phyloP scores from a whole-genome alignment of 2,797 vertebrate genomes.

The Characodon lateralis region DNA sequence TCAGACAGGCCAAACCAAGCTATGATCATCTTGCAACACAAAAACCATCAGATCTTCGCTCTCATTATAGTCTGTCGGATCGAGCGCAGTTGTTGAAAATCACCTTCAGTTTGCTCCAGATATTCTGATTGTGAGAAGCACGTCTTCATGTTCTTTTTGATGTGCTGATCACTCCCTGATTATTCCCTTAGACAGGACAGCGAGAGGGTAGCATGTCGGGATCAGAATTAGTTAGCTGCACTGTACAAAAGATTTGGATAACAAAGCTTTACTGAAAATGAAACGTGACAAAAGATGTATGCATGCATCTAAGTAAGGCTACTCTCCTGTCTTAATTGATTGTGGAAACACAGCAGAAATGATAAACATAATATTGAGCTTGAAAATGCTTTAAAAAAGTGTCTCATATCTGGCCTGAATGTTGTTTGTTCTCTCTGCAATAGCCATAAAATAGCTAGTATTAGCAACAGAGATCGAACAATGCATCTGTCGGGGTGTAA shows the following conservation, averaged over 20 bases:
- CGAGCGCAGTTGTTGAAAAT: conserved; percentile 74
- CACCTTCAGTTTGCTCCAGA: conserved; percentile 73
- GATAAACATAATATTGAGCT: neutral
- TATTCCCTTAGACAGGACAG: conserved; percentile 33
- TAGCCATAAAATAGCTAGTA: conserved; percentile 50
- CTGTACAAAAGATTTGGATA: conserved; percentile 33
- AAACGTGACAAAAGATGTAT: conserved; percentile 9
- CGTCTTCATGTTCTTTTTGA: conserved; percentile 54
- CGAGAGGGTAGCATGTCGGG: conserved; percentile 7
- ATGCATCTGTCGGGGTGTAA: conserved; percentile 39
- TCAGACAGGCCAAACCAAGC: conserved; percentile 24
- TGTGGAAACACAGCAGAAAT: conserved; percentile 12
- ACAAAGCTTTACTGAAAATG: conserved; percentile 27
- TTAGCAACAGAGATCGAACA: conserved; percentile 39
- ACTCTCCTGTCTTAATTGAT: conserved; percentile 30
- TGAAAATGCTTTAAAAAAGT: conserved; percentile 33
- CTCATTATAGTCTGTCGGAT: conserved; percentile 59
- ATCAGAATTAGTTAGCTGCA: conserved; percentile 21
- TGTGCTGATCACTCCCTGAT: conserved; percentile 45
- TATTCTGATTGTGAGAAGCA: conserved; percentile 51
- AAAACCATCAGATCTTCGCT: conserved; percentile 42
- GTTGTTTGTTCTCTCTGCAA: conserved; percentile 23
- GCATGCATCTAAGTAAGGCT: conserved; percentile 1
- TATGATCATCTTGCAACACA: conserved; percentile 58
- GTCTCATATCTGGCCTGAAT: conserved; percentile 30